A percentile compares a stretch with the other conserved stretches of the same genome.
phyloP scores from a whole-genome alignment of 1,140 invertebrate species.

The Bombus breviceps region DNA sequence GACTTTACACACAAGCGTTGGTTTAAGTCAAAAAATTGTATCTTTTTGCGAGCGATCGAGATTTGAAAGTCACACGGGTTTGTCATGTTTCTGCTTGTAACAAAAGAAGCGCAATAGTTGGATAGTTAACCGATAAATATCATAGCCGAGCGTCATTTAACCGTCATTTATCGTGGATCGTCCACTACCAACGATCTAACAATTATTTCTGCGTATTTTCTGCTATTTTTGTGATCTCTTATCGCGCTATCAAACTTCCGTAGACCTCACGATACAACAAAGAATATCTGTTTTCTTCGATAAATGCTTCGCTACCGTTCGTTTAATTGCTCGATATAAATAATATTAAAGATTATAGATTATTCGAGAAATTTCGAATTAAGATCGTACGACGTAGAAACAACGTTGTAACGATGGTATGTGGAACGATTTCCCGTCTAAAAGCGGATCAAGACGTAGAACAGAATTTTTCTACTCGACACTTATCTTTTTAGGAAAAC shows the following conservation, averaged over 20 bases:
- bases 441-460: background rate
- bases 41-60: background rate
- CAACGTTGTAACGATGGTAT: background rate
- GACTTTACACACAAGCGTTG: background rate
- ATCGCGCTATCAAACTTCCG: background rate
- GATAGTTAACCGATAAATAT: background rate
- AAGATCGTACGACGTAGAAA: background rate
- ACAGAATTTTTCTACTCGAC: background rate
- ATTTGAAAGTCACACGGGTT: background rate
- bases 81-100: fast-evolving
- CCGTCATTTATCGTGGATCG: background rate
- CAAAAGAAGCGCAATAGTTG: background rate
- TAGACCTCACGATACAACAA: background rate
- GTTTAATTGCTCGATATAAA: background rate
- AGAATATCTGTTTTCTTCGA: background rate
- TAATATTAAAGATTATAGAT: background rate
- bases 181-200: background rate
- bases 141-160: background rate
- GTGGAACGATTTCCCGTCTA: background rate
- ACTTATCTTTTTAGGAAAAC: background rate
- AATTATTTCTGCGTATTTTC: background rate
- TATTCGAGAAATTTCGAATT: background rate
- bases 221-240: background rate
- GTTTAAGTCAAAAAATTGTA: background rate
- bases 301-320: background rate